Conservation (phyloP, 23 tunicate species). For the Styela plicata region DNA sequence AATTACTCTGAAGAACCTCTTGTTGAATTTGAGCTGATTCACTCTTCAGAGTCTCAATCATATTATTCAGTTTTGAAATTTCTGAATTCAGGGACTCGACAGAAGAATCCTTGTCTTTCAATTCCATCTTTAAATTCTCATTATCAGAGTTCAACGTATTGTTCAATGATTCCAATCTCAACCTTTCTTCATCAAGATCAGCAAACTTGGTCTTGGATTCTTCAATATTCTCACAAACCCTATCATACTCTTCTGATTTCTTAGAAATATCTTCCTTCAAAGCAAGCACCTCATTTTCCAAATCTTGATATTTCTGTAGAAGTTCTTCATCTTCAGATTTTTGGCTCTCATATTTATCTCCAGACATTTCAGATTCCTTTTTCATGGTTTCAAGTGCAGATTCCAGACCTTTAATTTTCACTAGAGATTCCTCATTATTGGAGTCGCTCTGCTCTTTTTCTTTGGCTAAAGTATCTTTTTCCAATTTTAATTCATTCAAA, state of each 20-base stretch:
- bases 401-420: background rate
- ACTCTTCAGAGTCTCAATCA: background rate
- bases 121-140: background rate
- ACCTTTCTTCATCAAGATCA: background rate
- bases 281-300: slow-evolving; percentile 1
- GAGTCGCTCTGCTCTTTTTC: background rate
- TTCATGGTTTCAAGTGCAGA: background rate
- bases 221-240: background rate
- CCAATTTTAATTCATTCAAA: background rate
- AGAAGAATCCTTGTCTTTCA: background rate
- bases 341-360: background rate
- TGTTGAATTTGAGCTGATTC: background rate
- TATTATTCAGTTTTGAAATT: background rate
- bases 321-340: background rate
- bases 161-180: background rate
- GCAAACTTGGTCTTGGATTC: background rate
- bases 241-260: background rate
- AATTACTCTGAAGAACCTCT: background rate
- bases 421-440: background rate
- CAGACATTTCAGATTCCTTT: background rate
- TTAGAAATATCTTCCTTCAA: background rate
- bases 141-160: background rate
- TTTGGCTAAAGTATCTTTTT: slow-evolving; percentile 14
- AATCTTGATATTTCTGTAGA: too few species aligned
- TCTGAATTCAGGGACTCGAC: background rate